These are phyloP conservation scores for Pseudococcus viburni DNA, from an alignment of 2,888 invertebrate genomes.

Conservation along the genomic window DNA sequence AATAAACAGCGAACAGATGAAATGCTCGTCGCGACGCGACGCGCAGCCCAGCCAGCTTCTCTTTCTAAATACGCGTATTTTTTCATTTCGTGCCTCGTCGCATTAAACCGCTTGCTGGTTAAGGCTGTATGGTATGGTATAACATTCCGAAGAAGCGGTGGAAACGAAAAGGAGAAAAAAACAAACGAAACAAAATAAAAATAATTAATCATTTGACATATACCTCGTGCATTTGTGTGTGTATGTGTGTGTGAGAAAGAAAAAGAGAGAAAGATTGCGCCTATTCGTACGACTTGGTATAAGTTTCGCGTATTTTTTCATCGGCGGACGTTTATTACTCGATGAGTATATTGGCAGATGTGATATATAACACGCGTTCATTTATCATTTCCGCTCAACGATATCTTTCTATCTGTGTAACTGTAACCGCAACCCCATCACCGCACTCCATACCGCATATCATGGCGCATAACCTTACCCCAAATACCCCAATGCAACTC, in stretches of 20 bases:
- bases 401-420: neutral
- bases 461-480: too few relatives aligned
- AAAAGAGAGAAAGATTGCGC: too few relatives aligned
- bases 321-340: neutral
- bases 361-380: neutral
- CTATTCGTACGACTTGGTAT: too few relatives aligned
- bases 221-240: neutral
- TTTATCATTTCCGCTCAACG: slow-evolving; percentile 35
- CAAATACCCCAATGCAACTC: too few relatives aligned
- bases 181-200: neutral
- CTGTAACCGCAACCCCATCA: too few relatives aligned
- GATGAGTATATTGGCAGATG: slow-evolving; percentile 48
- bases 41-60: neutral
- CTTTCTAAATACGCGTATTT: neutral
- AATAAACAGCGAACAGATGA: neutral
- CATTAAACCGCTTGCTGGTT: neutral
- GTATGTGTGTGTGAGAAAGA: too few relatives aligned
- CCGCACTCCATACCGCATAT: too few relatives aligned
- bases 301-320: neutral
- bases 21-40: too few relatives aligned
- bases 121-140: too few relatives aligned
- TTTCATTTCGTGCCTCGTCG: neutral
- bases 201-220: slow-evolving; percentile 52
- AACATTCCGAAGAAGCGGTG: neutral
- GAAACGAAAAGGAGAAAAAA: neutral